Percentiles rank a stretch among this genome's conserved stretches.
Conservation (phyloP, 2,797 vertebrate species). For the Sebastes hubbsi region DNA sequence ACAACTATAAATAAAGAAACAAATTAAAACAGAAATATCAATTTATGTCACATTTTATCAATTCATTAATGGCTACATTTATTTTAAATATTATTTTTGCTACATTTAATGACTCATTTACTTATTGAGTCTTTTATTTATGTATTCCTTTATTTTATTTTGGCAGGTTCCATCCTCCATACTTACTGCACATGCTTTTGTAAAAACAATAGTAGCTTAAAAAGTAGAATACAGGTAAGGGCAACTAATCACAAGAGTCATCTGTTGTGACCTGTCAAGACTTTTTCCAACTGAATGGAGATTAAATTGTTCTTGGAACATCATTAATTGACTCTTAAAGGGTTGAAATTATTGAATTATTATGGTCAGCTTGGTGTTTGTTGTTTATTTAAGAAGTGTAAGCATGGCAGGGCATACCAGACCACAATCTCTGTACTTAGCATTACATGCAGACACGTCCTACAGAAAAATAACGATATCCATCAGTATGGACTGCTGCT, state of each 20-base stretch:
- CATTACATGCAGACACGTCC: conserved; percentile 3
- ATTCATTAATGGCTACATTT: too few relatives aligned
- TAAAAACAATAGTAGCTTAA: neutral
- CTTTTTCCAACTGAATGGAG: neutral
- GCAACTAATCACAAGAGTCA: neutral
- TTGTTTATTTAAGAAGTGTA: conserved; percentile 13
- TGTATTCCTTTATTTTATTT: too few relatives aligned
- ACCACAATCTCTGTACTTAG: neutral
- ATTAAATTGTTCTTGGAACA: neutral
- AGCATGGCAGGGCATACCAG: neutral
- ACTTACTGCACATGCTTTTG: neutral
- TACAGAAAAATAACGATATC: neutral
- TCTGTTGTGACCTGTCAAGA: neutral
- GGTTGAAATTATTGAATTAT: neutral
- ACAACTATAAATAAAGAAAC: too few relatives aligned
- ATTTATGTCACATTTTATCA: too few relatives aligned
- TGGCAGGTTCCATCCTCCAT: too few relatives aligned
- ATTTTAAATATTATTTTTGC: too few relatives aligned
- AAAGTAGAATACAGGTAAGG: neutral
- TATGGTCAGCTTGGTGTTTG: neutral
- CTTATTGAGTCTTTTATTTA: too few relatives aligned
- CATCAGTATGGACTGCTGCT: neutral
- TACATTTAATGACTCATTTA: too few relatives aligned
- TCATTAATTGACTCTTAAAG: neutral
- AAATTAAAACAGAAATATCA: too few relatives aligned